Conservation (phyloP, 2,888 invertebrate species). For the Dyspetes luteomarginatus region DNA sequence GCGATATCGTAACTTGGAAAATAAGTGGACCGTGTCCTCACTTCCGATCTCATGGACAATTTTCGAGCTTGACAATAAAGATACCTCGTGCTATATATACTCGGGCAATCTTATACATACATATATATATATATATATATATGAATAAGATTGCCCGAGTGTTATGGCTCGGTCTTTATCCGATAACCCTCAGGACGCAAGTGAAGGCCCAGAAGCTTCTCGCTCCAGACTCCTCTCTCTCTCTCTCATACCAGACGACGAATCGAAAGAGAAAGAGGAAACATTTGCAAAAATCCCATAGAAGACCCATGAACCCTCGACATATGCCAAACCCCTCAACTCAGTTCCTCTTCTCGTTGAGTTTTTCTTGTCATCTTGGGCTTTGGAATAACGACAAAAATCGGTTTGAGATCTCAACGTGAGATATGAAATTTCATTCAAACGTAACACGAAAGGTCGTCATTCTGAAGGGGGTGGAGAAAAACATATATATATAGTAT, state of each 20-base stretch:
- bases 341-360: neutral
- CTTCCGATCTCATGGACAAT: too few species aligned
- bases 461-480: neutral
- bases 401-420: conserved; percentile 44
- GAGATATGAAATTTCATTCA: conserved; percentile 53
- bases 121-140: too few species aligned
- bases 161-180: neutral
- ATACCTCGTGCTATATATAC: too few species aligned
- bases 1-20: conserved; percentile 9
- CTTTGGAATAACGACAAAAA: conserved; percentile 48
- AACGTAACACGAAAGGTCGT: conserved; percentile 35
- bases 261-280: neutral
- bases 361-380: conserved; percentile 1
- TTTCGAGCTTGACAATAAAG: too few species aligned
- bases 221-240: neutral
- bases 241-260: neutral
- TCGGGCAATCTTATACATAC: too few species aligned
- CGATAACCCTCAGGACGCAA: neutral
- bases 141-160: too few species aligned
- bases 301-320: conserved; percentile 21
- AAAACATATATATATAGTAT: neutral
- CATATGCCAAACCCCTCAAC: conserved; percentile 18
- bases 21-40: neutral
- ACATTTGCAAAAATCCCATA: neutral
- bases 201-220: neutral